These are phyloP conservation scores for Idaea dimidiata DNA, from an alignment of 2,888 invertebrate species.

Conservation along the genomic window DNA sequence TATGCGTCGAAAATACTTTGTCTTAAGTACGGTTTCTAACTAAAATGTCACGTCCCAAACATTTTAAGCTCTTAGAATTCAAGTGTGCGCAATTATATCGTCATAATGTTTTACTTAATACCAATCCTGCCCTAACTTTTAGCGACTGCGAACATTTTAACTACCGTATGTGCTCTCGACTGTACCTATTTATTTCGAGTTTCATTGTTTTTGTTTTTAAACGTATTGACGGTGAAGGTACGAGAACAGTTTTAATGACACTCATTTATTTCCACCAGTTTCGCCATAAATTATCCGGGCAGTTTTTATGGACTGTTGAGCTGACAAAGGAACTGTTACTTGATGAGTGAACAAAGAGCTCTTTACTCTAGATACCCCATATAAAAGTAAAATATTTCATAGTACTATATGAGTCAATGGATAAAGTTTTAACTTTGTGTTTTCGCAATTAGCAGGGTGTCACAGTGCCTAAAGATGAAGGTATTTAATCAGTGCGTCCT, in stretches of 20 bases:
- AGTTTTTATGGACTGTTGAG: conserved; percentile 1
- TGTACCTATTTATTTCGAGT: conserved; percentile 12
- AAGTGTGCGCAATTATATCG: conserved; percentile 51
- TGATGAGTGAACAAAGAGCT: not conserved
- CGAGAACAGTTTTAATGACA: conserved; percentile 3
- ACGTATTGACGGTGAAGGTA: conserved; percentile 2
- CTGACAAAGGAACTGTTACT: not conserved
- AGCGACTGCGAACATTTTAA: conserved; percentile 37
- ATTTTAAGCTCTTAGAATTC: conserved; percentile 46
- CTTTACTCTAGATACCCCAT: not conserved
- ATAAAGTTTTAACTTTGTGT: no score
- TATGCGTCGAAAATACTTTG: conserved; percentile 38
- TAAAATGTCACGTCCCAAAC: conserved; percentile 61
- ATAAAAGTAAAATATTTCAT: no score
- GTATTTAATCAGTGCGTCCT: no score
- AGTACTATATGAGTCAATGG: no score
- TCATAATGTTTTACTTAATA: conserved; percentile 51
- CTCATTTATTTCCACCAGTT: conserved; percentile 7
- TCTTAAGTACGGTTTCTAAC: conserved; percentile 51
- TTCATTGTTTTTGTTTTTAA: conserved; percentile 4
- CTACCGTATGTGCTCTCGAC: conserved; percentile 6
- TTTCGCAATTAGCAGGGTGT: no score
- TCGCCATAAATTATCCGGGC: conserved; percentile 1
- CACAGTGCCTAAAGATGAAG: no score
- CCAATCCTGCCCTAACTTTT: conserved; percentile 39